Base-by-base conservation (phyloP, 2,797 vertebrate species). In the Macrochelys suwanniensis region DNA sequence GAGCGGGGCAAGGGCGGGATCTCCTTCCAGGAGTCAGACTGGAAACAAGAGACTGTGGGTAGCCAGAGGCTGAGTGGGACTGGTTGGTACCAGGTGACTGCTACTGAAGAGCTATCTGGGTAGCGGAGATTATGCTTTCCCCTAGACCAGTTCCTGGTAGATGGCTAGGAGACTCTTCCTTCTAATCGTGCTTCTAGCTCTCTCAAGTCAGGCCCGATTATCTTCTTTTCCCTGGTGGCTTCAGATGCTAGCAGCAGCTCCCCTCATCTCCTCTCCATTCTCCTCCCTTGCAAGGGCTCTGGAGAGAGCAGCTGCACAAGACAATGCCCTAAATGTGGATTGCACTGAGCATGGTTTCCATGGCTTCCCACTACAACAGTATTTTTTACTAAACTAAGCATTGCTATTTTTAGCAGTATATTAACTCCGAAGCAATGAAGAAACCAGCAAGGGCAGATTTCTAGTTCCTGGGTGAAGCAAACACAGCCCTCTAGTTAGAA, bases 321-420 rank as follows among this genome's bases (percentile, higher is more conserved):
- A 79, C 77, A 91, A 76, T 80, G 56, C 92, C 82, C 92, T 88
- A 84, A 95, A 97, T 93, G 54, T 89, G 82, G 88, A 57, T 83
- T 83, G 80, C 37, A 93, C 90, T 0, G 0, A 80, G 3, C 71
- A 54, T 81, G 2, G 92, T 98, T 97, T 94, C 94, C 80, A 85
- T 85, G 91, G 95, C 51, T 97, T 87, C 95, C 82, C 54, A 82
- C 77, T 87, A 54, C 56, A 97, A 95, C 91, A 93, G 74, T 80
- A 82, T 94, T 95, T 98, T 97, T 97, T 92, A 96, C 94, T 89
- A 92, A 94, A 95, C 92, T 95, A 97, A 98, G 96, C 94, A 90
- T 19, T 96, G 93, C 94, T 98, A 96, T 96, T 98, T 98, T 98
- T 98, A 98, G 96, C 93, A 89, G 37, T 6, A 19, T 90, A 97